Base-by-base conservation (phyloP, 1,140 invertebrate genomes). In the Stenopsyche tienmushanensis region DNA sequence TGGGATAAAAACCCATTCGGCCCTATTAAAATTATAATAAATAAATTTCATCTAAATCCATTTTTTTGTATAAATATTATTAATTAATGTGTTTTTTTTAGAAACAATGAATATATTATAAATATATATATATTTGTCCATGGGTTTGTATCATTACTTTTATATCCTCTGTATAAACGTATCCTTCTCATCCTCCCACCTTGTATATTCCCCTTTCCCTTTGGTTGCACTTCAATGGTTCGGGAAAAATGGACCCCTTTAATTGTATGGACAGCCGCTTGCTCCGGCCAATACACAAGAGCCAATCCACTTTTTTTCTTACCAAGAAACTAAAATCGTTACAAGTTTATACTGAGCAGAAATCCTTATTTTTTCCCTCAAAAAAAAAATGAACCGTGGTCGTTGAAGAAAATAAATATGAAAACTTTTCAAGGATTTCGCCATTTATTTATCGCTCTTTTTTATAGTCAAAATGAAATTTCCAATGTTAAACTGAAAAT, bases 191-290 rank as follows among this genome's bases (percentile, higher is more conserved):
- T 34, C 5, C 29, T 34, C 29, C 5, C 13, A 5, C 29, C 29
- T 13, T 7, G 29, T 13, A 13, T 7, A 34, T 34, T 13, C 29
- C 29, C 44, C 44, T 47, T 13, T 15, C 18, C 17, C 18, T 18
- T 15, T 15, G 17, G 18, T 13, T 20, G 17, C 44, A 47, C 44
- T 47, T 20, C 5, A 15, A 47, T 47, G 10, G 44, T 13, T 15
- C 17, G 18, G 8, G 44, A 47, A 47, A 47, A 47, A 47, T 47
- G 44, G 44, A 47, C 44, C 44, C 17, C 10, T 47, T 47, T 47
- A 47, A 47, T 47, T 47, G 44, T 47, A 47, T 47, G 17, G 44
- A 47, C 44, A 47, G 44, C 7, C 10, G 17, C 44, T 47, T n/a
- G 34, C 34, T 39, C n/a, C n/a, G 34, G 34, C n/a, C 34, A 39